phyloP scores from a whole-genome alignment of 2,797 vertebrate species.

The Peromyscus aztecus region DNA sequence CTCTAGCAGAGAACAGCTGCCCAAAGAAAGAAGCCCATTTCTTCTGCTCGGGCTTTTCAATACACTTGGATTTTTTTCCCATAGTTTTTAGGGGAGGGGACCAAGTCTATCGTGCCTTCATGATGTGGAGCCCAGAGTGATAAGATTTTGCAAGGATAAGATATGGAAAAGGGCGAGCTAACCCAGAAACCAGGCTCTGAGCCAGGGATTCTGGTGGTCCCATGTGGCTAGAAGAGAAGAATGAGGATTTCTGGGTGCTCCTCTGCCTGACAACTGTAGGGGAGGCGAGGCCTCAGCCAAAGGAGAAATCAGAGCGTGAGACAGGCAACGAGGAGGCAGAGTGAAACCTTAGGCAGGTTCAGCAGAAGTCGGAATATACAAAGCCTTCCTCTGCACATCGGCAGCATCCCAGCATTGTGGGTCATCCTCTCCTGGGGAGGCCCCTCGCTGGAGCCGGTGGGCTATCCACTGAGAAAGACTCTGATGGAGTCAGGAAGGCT shows the following conservation, averaged over 20 bases:
- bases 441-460: background rate
- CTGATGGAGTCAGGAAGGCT: background rate
- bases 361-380: background rate
- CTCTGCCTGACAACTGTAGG: background rate
- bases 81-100: background rate
- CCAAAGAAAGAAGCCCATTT: background rate
- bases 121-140: background rate
- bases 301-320: constrained; percentile 30
- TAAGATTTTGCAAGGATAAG: background rate
- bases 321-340: background rate
- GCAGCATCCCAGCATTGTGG: background rate
- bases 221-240: background rate
- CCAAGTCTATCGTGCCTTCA: background rate
- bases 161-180: background rate
- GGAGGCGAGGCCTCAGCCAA: background rate
- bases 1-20: background rate
- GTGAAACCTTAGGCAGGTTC: background rate
- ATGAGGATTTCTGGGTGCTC: too few relatives aligned
- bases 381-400: background rate
- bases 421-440: too few relatives aligned
- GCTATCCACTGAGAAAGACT: background rate
- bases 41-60: background rate
- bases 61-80: background rate
- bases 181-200: background rate
- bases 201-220: background rate